phyloP scores from a whole-genome alignment of 1,140 invertebrate genomes.

The Agrilus planipennis region DNA sequence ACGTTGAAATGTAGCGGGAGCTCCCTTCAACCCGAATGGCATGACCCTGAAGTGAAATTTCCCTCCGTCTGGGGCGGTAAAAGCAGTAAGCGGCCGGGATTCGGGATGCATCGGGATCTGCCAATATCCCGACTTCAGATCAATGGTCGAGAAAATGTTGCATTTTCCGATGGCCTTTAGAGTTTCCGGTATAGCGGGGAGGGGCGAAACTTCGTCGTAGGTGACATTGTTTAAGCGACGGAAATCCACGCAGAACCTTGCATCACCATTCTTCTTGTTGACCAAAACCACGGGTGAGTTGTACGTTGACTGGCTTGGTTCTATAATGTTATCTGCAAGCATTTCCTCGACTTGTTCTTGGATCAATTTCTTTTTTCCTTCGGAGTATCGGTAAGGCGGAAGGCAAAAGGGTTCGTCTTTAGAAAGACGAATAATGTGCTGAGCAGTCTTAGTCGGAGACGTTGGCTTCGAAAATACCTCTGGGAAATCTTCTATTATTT shows the following conservation, averaged over 20 bases:
- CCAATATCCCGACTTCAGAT: conserved; percentile 28
- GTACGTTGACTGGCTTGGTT: conserved; percentile 15
- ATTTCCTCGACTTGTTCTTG: conserved; percentile 19
- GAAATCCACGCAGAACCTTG: conserved; percentile 18
- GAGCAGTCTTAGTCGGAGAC: too few species aligned
- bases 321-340: conserved; percentile 14
- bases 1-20: not conserved
- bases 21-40: conserved; percentile 3
- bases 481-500: too few species aligned
- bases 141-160: conserved; percentile 22
- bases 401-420: too few species aligned
- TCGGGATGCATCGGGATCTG: conserved; percentile 30
- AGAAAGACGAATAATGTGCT: too few species aligned
- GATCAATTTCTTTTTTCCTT: too few species aligned
- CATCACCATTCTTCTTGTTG: conserved; percentile 18
- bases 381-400: too few species aligned
- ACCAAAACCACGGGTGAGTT: conserved; percentile 19
- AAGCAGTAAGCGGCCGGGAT: conserved; percentile 33
- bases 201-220: conserved; percentile 16
- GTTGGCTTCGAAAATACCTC: too few species aligned
- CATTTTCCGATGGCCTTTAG: conserved; percentile 23
- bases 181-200: conserved; percentile 5
- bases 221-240: conserved; percentile 18
- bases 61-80: conserved; percentile 24
- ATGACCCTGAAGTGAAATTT: conserved; percentile 12